A percentile compares a stretch with the other conserved stretches of the same genome.
These are phyloP conservation scores for Probosciger aterrimus DNA, from an alignment of 2,113 vertebrate genomes.

Conservation along the genomic window DNA sequence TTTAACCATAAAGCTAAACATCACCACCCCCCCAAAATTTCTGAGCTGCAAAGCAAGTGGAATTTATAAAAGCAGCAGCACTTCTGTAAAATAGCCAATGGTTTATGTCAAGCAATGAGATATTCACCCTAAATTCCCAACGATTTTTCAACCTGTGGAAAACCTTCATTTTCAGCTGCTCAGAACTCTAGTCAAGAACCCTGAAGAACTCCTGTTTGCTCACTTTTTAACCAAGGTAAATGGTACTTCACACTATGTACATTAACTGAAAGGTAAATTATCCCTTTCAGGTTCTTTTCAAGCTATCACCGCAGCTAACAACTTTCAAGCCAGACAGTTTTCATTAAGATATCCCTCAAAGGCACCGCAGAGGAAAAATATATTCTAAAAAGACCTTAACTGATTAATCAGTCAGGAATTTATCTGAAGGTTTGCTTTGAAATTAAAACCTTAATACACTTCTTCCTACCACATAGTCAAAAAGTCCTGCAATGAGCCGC, in stretches of 20 bases:
- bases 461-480: background rate
- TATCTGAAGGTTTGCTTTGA: background rate
- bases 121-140: background rate
- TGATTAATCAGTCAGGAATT: background rate
- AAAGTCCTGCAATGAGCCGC: background rate
- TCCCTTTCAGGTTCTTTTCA: background rate
- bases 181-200: background rate
- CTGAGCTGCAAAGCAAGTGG: background rate
- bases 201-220: background rate
- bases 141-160: background rate
- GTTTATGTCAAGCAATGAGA: background rate
- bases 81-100: background rate
- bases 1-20: background rate
- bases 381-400: background rate
- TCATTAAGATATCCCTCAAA: constrained; percentile 40
- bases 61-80: background rate
- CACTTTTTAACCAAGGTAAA: background rate
- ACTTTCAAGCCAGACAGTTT: background rate
- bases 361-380: background rate
- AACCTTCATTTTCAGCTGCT: background rate
- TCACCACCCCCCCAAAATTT: background rate
- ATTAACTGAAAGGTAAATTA: background rate
- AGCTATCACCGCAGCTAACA: background rate
- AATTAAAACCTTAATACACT: background rate
- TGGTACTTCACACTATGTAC: background rate